Evolutionary conservation across 2,113 vertebrate genomes (phyloP).

Genomic region (Dascyllus trimaculatus): DNA sequence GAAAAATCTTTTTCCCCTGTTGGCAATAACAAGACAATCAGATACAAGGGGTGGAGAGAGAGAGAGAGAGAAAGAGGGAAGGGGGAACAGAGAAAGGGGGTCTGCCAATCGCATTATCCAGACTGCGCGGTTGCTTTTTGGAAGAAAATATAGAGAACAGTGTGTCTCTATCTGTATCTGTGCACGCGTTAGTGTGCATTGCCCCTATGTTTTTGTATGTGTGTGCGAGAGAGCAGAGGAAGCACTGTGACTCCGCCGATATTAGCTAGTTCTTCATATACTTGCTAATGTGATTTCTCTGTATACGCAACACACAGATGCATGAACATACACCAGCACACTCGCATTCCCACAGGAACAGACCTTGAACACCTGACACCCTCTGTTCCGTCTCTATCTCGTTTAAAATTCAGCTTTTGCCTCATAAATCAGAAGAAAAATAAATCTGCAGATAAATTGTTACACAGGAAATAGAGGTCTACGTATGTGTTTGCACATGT

Average conservation of each 20-base stretch:
- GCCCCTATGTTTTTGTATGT: slow-evolving; percentile 12
- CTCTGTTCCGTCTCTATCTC: slow-evolving; percentile 30
- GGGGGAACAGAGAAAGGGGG: background rate
- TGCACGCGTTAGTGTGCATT: slow-evolving; percentile 10
- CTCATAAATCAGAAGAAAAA: slow-evolving; percentile 52
- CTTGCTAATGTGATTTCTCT: slow-evolving; percentile 64
- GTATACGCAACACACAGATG: slow-evolving; percentile 8
- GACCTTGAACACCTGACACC: slow-evolving; percentile 30
- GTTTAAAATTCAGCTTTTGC: slow-evolving; percentile 44
- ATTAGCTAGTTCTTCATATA: slow-evolving; percentile 64
- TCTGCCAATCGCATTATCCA: slow-evolving; percentile 65
- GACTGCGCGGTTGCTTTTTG: slow-evolving; percentile 52
- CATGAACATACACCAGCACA: background rate
- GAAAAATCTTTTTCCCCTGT: slow-evolving; percentile 48
- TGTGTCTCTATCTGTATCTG: slow-evolving; percentile 21
- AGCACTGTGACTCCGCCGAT: slow-evolving; percentile 64
- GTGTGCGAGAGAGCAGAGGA: slow-evolving; percentile 16
- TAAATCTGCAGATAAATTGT: slow-evolving; percentile 36
- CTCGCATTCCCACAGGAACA: slow-evolving; percentile 4
- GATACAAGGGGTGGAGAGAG: slow-evolving; percentile 33
- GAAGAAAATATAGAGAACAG: slow-evolving; percentile 32
- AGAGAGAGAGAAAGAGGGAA: background rate
- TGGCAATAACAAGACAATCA: slow-evolving; percentile 59
- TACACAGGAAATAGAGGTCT: slow-evolving; percentile 14
- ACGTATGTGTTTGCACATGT: background rate